Evolutionary conservation across 37 sponge, comb jelly and placozoan species (phyloP), one percentile per base, ranked within the genome.

Genomic region (Ianthella basta): DNA sequence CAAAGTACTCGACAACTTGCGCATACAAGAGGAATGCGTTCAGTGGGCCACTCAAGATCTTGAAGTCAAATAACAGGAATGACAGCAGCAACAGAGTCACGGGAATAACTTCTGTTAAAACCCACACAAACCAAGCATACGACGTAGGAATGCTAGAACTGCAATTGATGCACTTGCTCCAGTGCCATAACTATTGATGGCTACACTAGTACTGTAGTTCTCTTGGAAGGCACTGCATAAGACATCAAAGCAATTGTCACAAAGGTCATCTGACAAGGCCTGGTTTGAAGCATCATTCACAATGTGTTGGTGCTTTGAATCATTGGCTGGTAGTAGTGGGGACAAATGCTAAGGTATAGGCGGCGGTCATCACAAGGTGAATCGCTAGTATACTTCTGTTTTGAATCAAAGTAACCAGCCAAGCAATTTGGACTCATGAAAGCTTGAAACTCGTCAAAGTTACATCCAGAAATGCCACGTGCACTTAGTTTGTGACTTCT

Each of bases 1-100:
- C 66, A 16, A 87, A 85, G 39, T 32, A 37, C 0, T 82, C 34
- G 20, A 87, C 56, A 18, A 72, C 66, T 53, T 93, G 94, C n/a
- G 83, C 64, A 80, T 87, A 87, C 15, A 88, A 30, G 16, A 89
- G 84, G 53, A 90, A 85, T 23, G 79, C 54, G 72, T 93, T 84
- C 4, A 93, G 83, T 35, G 81, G 78, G 33, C 87, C 81, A 38
- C 75, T 44, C 16, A 83, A 67, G 14, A 68, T 66, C 54, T 69
- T 90, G 59, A 93, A 54, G 33, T 85, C 77, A 55, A 93, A 85
- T 6, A 90, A n/a, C 10, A 93, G 53, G 60, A 93, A 54, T 19
- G 87, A 23, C 32, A 87, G 23, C 69, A 83, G 66, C 34, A 93
- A 66, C 0, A 87, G 10, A 4, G 91, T 90, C 32, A 85, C 50